Percentiles rank a stretch among this genome's conserved stretches.
Evolutionary conservation across 1,140 invertebrate genomes (phyloP).

Genomic region (Eriosoma lanigerum): DNA sequence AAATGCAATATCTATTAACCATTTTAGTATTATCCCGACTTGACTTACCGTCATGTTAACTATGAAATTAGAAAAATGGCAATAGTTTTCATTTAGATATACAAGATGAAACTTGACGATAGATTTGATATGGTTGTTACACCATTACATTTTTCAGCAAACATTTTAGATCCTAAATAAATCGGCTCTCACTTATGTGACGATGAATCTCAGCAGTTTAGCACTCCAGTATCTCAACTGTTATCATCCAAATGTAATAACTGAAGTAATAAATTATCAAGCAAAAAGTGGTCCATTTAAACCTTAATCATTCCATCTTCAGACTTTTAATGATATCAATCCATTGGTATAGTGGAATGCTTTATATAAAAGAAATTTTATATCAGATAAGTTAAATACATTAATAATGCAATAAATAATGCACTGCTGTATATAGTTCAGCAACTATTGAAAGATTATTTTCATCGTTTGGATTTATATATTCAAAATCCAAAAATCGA

Average conservation of each 20-base stretch:
- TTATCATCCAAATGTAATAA: not conserved
- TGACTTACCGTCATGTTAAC: too few species aligned
- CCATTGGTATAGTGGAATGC: not conserved
- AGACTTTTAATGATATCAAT: not conserved
- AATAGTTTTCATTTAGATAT: too few species aligned
- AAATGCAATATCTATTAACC: too few species aligned
- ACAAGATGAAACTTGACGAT: too few species aligned
- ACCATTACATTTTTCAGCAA: not conserved
- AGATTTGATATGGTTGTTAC: too few species aligned
- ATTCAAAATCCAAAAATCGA: not conserved
- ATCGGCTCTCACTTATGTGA: not conserved
- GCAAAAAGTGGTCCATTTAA: not conserved
- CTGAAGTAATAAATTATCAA: not conserved
- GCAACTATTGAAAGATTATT: not conserved
- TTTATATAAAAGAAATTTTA: not conserved
- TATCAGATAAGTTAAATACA: not conserved
- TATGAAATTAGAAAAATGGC: too few species aligned
- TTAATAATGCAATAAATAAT: not conserved
- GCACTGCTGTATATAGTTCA: not conserved
- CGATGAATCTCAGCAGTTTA: not conserved
- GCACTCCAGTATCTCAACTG: not conserved
- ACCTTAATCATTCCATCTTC: not conserved
- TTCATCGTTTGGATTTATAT: not conserved
- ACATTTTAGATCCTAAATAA: not conserved
- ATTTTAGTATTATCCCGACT: too few species aligned